Base-by-base conservation (phyloP, 2,797 vertebrate species). In the Malacoctenus gilli region DNA sequence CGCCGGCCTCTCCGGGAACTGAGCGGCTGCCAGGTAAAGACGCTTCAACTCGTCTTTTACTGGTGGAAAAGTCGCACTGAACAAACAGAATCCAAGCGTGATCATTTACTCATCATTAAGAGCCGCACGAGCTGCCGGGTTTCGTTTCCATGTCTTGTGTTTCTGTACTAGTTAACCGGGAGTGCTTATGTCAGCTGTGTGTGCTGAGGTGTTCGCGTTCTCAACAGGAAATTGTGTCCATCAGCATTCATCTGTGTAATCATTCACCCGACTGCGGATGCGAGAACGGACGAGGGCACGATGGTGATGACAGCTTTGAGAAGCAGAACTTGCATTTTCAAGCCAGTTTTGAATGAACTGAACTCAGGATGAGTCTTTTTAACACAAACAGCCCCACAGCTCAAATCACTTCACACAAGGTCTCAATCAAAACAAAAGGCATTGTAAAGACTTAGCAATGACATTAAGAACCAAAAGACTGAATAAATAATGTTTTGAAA, bases 181-280 rank as follows among this genome's bases (percentile, higher is more conserved):
- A 65, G 39, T 56, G 85, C 77, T 83, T 79, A 84, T 54, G 66
- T 70, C 21, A 73, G 80, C 71, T 3, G 39, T 51, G 61, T 61
- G 55, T 55, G 18, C 20, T 63, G 64, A 53, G 43, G 51, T n/a
- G 55, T 51, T 57, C 41, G 21, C 2, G 8, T 47, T 76, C 69
- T 64, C 22, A 59, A 56, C 53, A 70, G 57, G 58, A 78, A 77
- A 87, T 69, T 56, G 68, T 56, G 72, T 38, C 21, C 43, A 79
- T 89, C 84, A 89, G 77, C 84, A 59, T 71, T 60, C 59, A 30
- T 19, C 19, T 0, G 16, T 25, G 42, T 59, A 88, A 89, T 88
- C 67, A 89, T 87, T 89, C 15, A 83, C 82, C 36, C 4, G 1
- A 52, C 14, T 53, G 70, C 41, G 40, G 80, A 56, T 67, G 59